phyloP scores from a whole-genome alignment of 2,888 invertebrate genomes.

The Amphipoea lucens region DNA sequence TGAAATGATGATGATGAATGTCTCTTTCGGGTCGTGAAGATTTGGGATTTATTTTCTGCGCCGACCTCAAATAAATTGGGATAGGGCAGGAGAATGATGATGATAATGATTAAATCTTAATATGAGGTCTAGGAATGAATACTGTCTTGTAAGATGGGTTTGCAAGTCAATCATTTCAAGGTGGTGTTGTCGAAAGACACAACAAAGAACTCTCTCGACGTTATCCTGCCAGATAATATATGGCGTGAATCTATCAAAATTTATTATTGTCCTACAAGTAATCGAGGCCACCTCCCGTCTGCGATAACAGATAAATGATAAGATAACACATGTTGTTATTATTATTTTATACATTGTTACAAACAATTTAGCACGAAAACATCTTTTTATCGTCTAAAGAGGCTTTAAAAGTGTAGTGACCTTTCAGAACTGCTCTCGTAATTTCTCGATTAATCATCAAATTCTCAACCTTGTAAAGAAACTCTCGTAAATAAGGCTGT shows the following conservation, averaged over 20 bases:
- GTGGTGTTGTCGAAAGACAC: background rate
- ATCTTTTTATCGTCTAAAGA: conserved; percentile 26
- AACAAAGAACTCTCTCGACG: conserved; percentile 4
- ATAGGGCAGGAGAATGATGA: too few relatives aligned
- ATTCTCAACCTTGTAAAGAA: conserved; percentile 51
- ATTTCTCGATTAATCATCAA: conserved; percentile 50
- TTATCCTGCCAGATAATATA: conserved; percentile 8
- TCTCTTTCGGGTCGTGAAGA: too few relatives aligned
- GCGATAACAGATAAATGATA: conserved; percentile 52
- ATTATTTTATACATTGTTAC: conserved; percentile 42
- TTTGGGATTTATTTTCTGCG: background rate
- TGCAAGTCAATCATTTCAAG: background rate
- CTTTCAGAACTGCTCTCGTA: conserved; percentile 25
- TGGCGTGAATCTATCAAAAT: conserved; percentile 38
- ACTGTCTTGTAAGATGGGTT: background rate
- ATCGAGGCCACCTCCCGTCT: conserved; percentile 58
- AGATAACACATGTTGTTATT: conserved; percentile 54
- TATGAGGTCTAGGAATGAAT: background rate
- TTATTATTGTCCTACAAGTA: conserved; percentile 32
- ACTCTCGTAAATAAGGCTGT: conserved; percentile 53
- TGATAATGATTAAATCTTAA: background rate
- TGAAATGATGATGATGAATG: too few relatives aligned
- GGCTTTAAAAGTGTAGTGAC: conserved; percentile 27
- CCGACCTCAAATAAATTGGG: background rate
- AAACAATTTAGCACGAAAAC: conserved; percentile 16